Evolutionary conservation across 2,113 vertebrate species (phyloP).

Genomic region (Origma solitaria): DNA sequence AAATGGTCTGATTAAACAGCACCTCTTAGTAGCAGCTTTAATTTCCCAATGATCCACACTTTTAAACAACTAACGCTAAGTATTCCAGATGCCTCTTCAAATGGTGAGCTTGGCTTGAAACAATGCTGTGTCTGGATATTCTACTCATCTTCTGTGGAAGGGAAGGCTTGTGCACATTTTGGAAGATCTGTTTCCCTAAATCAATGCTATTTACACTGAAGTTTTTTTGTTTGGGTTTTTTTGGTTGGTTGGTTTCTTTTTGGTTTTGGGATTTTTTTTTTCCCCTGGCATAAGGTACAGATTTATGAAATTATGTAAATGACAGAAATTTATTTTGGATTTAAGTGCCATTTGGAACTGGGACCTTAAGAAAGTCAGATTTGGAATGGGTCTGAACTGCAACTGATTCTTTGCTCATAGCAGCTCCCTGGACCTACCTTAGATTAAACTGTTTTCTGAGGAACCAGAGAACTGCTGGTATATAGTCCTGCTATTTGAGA

Average conservation of each 20-base stretch:
- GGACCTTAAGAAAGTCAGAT: background rate
- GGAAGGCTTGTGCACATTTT: background rate
- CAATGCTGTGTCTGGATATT: background rate
- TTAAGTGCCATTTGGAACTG: background rate
- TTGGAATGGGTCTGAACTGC: background rate
- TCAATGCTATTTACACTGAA: background rate
- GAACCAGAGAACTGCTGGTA: background rate
- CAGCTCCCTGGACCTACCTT: background rate
- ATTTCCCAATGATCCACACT: background rate
- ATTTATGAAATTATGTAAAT: background rate
- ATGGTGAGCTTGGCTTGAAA: background rate
- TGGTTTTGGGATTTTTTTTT: background rate
- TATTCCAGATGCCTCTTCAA: background rate
- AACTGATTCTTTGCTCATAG: background rate
- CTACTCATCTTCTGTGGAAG: background rate
- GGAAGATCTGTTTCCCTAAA: background rate
- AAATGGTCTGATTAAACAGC: background rate
- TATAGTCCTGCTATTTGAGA: background rate
- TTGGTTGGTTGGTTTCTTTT: too few species aligned
- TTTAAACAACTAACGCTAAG: background rate
- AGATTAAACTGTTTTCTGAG: background rate
- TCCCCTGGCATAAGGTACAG: background rate
- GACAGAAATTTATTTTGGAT: background rate
- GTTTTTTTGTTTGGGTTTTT: too few species aligned
- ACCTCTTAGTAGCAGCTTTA: background rate